These are phyloP conservation scores for Paracentrotus lividus DNA, from an alignment of 53 echinoderm and acorn worm genomes.

Conservation along the genomic window DNA sequence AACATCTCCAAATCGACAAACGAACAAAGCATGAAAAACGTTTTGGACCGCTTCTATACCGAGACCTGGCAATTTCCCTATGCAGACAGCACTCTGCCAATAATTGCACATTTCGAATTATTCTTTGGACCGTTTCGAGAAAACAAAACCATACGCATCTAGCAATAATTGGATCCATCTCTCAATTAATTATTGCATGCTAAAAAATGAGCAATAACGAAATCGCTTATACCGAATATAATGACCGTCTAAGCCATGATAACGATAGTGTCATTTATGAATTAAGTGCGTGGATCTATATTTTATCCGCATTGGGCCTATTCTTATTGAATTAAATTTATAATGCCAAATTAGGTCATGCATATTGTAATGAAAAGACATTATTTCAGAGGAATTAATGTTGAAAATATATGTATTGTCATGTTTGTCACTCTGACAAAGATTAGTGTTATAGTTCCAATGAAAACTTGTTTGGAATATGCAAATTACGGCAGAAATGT, in stretches of 20 bases:
- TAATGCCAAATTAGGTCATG: neutral
- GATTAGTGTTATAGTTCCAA: too few relatives aligned
- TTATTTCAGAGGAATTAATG: neutral
- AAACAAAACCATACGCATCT: conserved; percentile 35
- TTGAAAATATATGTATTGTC: neutral
- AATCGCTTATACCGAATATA: neutral
- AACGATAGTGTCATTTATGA: neutral
- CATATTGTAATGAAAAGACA: neutral
- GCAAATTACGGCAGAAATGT: too few relatives aligned
- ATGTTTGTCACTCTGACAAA: too few relatives aligned
- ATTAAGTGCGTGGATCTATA: neutral
- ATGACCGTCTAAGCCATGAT: neutral
- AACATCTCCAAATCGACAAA: conserved; percentile 27
- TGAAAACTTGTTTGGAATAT: too few relatives aligned
- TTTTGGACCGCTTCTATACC: neutral
- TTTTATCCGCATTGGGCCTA: neutral
- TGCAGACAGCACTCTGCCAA: neutral
- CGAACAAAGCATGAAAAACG: conserved; percentile 6
- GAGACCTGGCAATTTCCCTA: neutral
- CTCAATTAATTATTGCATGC: conserved; percentile 20
- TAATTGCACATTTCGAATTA: conserved; percentile 22
- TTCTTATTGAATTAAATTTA: neutral
- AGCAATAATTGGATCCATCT: conserved; percentile 4
- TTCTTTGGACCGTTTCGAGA: conserved; percentile 1
- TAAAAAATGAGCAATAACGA: neutral